Conservation (phyloP, 2,113 vertebrate species). For the Sarotherodon lohbergeri region DNA sequence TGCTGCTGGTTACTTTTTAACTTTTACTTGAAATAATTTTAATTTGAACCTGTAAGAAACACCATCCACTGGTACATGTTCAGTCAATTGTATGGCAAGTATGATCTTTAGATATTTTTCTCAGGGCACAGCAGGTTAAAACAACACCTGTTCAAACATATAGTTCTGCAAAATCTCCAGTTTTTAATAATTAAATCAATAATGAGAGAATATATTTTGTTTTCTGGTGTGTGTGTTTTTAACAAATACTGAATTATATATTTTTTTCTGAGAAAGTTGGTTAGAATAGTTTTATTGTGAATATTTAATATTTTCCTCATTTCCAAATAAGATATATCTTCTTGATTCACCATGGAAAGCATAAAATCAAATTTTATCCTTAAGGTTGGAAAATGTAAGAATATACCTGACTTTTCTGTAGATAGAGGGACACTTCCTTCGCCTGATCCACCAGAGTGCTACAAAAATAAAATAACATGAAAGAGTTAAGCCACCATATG, state of each 20-base stretch:
- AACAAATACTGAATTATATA: neutral
- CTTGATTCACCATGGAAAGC: neutral
- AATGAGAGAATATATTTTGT: neutral
- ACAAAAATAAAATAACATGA: neutral
- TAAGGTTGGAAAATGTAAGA: neutral
- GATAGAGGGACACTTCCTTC: constrained; percentile 14
- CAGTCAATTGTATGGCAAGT: neutral
- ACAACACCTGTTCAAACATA: neutral
- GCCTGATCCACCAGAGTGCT: constrained; percentile 55
- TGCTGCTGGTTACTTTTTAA: neutral
- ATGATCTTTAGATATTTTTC: neutral
- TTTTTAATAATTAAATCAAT: neutral
- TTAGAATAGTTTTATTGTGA: neutral
- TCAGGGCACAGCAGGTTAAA: neutral
- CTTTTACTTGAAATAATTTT: neutral
- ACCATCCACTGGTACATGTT: neutral
- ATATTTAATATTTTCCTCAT: neutral
- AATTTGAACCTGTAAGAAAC: neutral
- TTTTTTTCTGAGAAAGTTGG: neutral
- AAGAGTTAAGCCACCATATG: neutral
- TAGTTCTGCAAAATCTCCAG: neutral
- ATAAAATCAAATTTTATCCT: neutral
- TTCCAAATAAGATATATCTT: neutral
- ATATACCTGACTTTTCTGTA: constrained; percentile 48
- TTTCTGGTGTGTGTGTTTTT: neutral